Evolutionary conservation across 1,140 invertebrate genomes (phyloP).

Genomic region (Hydropsyche tenuis): DNA sequence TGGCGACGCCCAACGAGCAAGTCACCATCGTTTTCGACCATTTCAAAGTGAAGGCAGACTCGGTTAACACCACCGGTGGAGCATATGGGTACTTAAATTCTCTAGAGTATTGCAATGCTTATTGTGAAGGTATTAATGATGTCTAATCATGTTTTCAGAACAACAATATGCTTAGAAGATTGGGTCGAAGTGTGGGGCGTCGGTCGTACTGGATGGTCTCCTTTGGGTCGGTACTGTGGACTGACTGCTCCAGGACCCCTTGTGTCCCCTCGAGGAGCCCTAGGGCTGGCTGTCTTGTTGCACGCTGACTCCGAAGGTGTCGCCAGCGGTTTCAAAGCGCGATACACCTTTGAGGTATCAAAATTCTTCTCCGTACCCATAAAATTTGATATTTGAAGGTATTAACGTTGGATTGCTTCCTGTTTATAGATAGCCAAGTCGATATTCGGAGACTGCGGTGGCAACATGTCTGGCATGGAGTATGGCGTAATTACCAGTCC

Average conservation of each 20-base stretch:
- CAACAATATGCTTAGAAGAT: constrained; percentile 84
- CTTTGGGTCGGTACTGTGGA: constrained; percentile 87
- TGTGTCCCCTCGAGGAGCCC: constrained; percentile 84
- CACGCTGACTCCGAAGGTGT: constrained; percentile 84
- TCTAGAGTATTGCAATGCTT: too few relatives aligned
- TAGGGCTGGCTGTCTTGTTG: constrained; percentile 81
- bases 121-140: too few relatives aligned
- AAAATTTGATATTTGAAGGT: too few relatives aligned
- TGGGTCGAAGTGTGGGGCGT: constrained; percentile 93
- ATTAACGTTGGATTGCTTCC: constrained; percentile 55
- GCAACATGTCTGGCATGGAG: constrained; percentile 84
- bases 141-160: constrained; percentile 56
- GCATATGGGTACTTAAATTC: constrained; percentile 71
- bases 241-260: constrained; percentile 86
- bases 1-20: constrained; percentile 86
- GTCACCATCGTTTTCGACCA: constrained; percentile 92
- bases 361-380: background rate
- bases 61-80: constrained; percentile 56
- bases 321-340: constrained; percentile 88
- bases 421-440: constrained; percentile 82
- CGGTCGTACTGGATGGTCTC: constrained; percentile 78
- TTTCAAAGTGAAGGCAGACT: constrained; percentile 75
- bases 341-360: constrained; percentile 82
- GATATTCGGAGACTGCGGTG: constrained; percentile 90
- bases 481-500: constrained; percentile 89